These are phyloP conservation scores for Kryphioiulus occultus DNA, from an alignment of 2,888 invertebrate species.

Conservation along the genomic window DNA sequence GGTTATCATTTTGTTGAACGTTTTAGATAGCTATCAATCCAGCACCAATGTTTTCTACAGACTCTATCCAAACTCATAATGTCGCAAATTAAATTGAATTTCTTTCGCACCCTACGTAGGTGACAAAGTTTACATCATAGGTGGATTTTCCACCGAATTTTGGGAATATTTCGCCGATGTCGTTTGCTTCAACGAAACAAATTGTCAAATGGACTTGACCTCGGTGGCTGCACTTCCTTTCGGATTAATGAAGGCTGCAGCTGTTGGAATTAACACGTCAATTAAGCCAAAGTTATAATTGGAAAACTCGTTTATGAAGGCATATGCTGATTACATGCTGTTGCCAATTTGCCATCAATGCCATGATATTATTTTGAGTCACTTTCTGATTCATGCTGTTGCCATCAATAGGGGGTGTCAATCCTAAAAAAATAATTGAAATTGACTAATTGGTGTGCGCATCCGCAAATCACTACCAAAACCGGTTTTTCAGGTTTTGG, in stretches of 20 bases:
- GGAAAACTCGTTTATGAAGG: too few species aligned
- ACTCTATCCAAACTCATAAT: neutral
- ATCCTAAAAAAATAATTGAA: too few species aligned
- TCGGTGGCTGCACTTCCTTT: neutral
- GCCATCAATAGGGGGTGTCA: too few species aligned
- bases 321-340: too few species aligned
- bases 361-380: too few species aligned
- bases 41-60: neutral
- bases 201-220: neutral
- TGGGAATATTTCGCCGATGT: constrained; percentile 37
- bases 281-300: too few species aligned
- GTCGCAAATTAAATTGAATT: neutral
- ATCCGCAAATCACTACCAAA: too few species aligned
- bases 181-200: neutral
- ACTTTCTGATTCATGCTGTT: too few species aligned
- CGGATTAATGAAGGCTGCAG: constrained; percentile 33
- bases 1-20: neutral
- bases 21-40: neutral
- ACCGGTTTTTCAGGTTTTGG: too few species aligned
- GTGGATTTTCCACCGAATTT: constrained; percentile 42
- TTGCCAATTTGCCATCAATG: too few species aligned
- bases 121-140: constrained; percentile 20
- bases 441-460: too few species aligned
- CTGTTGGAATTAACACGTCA: neutral
- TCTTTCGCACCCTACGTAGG: neutral